Base-by-base conservation (phyloP, 2,888 invertebrate species). In the Digitonthophagus gazella region DNA sequence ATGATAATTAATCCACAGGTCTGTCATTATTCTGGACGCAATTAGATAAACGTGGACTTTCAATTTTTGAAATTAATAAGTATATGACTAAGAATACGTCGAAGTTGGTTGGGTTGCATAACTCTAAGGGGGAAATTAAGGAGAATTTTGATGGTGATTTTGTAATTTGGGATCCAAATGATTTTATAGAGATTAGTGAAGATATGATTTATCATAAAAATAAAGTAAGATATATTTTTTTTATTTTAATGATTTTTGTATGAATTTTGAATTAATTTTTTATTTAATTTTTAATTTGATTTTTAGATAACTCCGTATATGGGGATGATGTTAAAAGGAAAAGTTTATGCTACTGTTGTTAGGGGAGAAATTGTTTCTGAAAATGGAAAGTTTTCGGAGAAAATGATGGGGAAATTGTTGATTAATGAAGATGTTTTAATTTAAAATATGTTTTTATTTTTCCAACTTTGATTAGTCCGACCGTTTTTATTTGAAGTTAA, bases 71-170 rank as follows among this genome's bases (percentile, higher is more conserved):
- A 55, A 81, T 92, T 65, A 85, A 85, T 66, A 86, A 87, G 58
- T 85, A 89, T 68, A 82, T 92, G 80, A 88, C 88, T 69, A 78
- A 81, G 14, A 86, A 85, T 16, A 89, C 91, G 0, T 89, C 91
- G 0, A 81, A 83, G 71, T 80, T 92, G 1, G 89, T 89, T 72
- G 88, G 89, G 0, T 80, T 92, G 15, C 84, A 88, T 67, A 76
- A 84, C 14, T 80, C 83, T 1, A 92, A 92, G 79, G 91, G 91
- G 0, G 83, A 85, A 69, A 81, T 92, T 20, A 82, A 83, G 63
- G 83, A 84, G 3, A 90, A 90, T 3, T 85, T 85, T 66, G 91
- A 92, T 76, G 92, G 91, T 0, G 92, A 92, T 78, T 85, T 92
- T 61, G 88, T 92, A 65, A 85, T 91, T 72, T 92, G 91, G 85